A percentile compares a stretch with the other conserved stretches of the same genome.
phyloP scores from a whole-genome alignment of 2,888 invertebrate species.

The Parnassius mnemosyne region DNA sequence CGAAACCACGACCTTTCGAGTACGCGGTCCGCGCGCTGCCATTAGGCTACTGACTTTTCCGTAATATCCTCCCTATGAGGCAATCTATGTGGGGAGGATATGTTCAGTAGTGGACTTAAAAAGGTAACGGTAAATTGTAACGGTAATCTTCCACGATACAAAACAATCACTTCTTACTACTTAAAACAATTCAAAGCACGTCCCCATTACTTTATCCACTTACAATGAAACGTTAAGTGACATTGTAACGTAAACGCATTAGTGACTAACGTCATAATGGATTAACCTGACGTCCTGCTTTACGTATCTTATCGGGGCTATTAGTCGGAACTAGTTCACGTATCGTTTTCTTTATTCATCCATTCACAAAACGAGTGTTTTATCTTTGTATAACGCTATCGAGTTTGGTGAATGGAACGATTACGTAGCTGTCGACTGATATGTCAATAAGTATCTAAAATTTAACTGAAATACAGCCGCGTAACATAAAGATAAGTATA shows the following conservation, averaged over 20 bases:
- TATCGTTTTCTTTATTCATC: background rate
- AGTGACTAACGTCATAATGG: background rate
- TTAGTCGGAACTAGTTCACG: conserved; percentile 3
- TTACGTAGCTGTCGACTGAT: background rate
- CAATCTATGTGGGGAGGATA: no score
- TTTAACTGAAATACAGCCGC: no score
- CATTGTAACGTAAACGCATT: background rate
- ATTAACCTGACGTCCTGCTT: conserved; percentile 4
- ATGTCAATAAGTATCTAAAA: background rate
- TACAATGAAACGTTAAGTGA: background rate
- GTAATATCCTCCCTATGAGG: no score
- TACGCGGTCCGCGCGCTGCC: no score
- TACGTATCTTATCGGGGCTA: conserved; percentile 7
- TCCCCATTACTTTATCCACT: background rate
- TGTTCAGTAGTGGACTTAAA: no score
- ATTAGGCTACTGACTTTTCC: no score
- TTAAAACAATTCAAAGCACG: background rate
- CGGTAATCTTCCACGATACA: no score
- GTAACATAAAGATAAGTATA: no score
- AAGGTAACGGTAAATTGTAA: no score
- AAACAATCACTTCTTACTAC: background rate
- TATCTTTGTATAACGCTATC: conserved; percentile 3
- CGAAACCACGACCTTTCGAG: no score
- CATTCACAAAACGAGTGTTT: conserved; percentile 8
- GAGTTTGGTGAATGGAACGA: conserved; percentile 13